These are phyloP conservation scores for Sarcophaga variegata DNA, from an alignment of 2,888 invertebrate species.

Conservation along the genomic window DNA sequence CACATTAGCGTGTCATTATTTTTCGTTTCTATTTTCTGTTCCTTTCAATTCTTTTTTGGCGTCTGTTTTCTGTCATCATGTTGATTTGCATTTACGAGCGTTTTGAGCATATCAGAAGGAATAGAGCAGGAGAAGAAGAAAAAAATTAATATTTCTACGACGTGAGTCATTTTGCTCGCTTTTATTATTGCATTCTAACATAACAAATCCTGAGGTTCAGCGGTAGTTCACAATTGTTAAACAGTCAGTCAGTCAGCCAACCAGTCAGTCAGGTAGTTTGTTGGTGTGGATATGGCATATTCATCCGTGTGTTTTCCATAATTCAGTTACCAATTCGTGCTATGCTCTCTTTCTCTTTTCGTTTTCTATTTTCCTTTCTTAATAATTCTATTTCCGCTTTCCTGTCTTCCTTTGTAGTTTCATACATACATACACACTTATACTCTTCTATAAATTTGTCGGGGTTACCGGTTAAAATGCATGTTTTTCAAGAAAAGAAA, in stretches of 20 bases:
- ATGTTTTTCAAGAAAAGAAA: constrained; percentile 15
- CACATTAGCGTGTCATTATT: not conserved
- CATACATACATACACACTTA: not conserved
- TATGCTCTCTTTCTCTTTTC: constrained; percentile 6
- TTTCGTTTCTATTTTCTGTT: not conserved
- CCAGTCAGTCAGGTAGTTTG: not conserved
- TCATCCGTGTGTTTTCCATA: constrained; percentile 15
- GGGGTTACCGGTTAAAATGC: not conserved
- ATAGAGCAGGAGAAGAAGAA: not conserved
- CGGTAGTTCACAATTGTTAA: constrained; percentile 34
- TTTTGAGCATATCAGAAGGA: constrained; percentile 19
- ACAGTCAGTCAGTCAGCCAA: not conserved
- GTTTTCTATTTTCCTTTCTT: not conserved
- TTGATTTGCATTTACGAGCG: constrained; percentile 66
- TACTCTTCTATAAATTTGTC: not conserved
- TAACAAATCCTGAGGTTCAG: constrained; percentile 53
- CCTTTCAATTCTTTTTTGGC: constrained; percentile 35
- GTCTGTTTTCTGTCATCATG: constrained; percentile 63
- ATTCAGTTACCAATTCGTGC: constrained; percentile 56
- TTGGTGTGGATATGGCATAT: too few relatives aligned
- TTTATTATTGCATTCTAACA: not conserved
- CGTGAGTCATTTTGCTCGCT: constrained; percentile 47
- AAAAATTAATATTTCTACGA: constrained; percentile 44
- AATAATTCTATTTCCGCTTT: constrained; percentile 53
- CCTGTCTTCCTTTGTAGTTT: not conserved